These are phyloP conservation scores for Pseudobourletiella spinata DNA, from an alignment of 1,140 invertebrate genomes.

Conservation along the genomic window DNA sequence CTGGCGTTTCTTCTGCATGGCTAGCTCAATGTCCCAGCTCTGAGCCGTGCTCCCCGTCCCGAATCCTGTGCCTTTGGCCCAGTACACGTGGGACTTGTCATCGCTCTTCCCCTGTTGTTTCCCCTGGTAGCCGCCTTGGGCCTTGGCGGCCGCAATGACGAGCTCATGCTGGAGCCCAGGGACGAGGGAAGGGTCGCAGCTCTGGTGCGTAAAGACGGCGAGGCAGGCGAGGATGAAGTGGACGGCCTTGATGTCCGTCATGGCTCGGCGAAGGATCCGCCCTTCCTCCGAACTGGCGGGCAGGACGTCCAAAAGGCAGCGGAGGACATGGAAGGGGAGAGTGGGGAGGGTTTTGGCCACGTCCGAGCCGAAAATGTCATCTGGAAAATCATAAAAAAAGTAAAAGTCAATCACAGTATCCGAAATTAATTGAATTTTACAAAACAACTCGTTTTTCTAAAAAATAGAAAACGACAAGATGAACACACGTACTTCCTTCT, in stretches of 20 bases:
- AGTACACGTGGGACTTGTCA: conserved; percentile 78
- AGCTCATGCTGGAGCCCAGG: conserved; percentile 45
- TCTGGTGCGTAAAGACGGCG: conserved; percentile 80
- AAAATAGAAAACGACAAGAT: too few relatives aligned
- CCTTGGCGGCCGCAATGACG: conserved; percentile 37
- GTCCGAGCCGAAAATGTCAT: conserved; percentile 64
- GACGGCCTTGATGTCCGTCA: conserved; percentile 71
- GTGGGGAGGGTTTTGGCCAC: conserved; percentile 69
- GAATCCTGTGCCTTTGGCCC: conserved; percentile 91
- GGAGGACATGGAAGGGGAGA: conserved; percentile 75
- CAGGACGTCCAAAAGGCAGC: conserved; percentile 65
- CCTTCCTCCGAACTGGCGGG: conserved; percentile 74
- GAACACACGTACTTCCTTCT: conserved; percentile 59
- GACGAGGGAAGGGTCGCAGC: conserved; percentile 40
- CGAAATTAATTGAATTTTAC: too few relatives aligned
- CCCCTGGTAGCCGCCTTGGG: conserved; percentile 33
- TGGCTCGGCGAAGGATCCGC: conserved; percentile 61
- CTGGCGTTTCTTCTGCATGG: conserved; percentile 71
- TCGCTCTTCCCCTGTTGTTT: conserved; percentile 42
- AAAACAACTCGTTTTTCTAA: too few relatives aligned
- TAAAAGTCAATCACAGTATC: too few relatives aligned
- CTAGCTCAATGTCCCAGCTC: conserved; percentile 91
- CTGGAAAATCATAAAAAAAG: conserved; percentile 42
- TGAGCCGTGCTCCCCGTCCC: conserved; percentile 90
- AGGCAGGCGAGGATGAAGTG: conserved; percentile 75